A percentile compares a stretch with the other conserved stretches of the same genome.
These are phyloP conservation scores for Manis pentadactyla DNA, from an alignment of 2,797 vertebrate species.

Conservation along the genomic window DNA sequence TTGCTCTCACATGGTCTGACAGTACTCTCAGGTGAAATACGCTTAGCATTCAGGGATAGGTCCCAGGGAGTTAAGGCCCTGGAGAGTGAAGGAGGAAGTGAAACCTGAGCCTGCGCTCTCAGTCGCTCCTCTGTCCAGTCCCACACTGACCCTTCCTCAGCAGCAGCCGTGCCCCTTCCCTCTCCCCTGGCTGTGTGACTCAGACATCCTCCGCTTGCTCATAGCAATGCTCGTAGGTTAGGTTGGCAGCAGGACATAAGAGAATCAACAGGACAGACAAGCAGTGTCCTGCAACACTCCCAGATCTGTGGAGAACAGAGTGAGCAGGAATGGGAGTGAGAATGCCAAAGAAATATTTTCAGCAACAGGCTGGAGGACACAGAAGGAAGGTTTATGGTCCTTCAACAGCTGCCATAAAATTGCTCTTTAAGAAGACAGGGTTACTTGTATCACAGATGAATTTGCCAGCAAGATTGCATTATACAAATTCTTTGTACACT, in stretches of 20 bases:
- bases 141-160: background rate
- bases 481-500: background rate
- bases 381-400: background rate
- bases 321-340: background rate
- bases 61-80: conserved; percentile 44
- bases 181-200: background rate
- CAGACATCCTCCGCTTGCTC: background rate
- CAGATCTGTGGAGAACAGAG: background rate
- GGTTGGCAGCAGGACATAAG: background rate
- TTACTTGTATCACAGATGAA: background rate
- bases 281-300: background rate
- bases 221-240: background rate
- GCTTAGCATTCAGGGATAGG: background rate
- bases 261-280: background rate
- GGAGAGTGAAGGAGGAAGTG: background rate
- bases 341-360: background rate
- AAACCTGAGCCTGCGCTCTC: conserved; percentile 24
- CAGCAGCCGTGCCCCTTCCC: background rate
- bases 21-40: background rate
- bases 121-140: background rate
- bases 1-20: background rate
- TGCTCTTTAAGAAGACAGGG: background rate
- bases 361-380: background rate
- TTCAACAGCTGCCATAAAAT: background rate
- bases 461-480: background rate